Base-by-base conservation (phyloP, 2,797 vertebrate genomes). In the Xenentodon cancila region DNA sequence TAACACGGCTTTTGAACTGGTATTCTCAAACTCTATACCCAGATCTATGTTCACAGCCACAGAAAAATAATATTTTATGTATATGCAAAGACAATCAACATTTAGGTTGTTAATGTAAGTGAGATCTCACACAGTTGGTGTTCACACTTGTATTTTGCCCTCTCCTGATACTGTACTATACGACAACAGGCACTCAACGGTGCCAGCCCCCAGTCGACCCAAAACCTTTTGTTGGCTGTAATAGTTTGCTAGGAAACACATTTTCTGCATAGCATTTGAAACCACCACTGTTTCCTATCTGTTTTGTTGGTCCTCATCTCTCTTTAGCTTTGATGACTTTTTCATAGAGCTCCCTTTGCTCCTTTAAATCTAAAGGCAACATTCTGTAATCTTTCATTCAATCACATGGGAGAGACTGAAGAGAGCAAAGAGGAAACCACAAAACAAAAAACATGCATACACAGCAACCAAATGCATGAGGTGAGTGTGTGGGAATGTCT, bases 351-450 rank as follows among this genome's bases (percentile, higher is more conserved):
- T 77, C 79, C 78, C 65, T 43, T 37, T 6, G 65, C 71, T 72
- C 53, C 70, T 73, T 45, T 30, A 2, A 7, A 32, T 49, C 73
- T 76, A 80, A 87, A 86, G 65, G 80, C 71, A 64, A 75, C 63
- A 75, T 80, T 89, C 80, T 86, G 82, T 83, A 80, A 80, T 84
- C 68, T 76, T 79, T 84, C 78, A 73, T 88, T 82, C 78, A 84
- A 83, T 89, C 82, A 84, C 72, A 57, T 57, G 59, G 74, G 74
- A 87, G 70, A 72, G 64, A 80, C 60, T 51, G 65, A 46, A 27
- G 20, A 22, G 71, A 48, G 27, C 9, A 68, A 64, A 44, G 59
- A 53, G 18, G 20, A 58, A 32, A 4, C 1, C 7, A 32, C 30
- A 59, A 53, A 66, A 51, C 43, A 58, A 17, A 66, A 59, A 53